Percentiles rank a stretch among this genome's conserved stretches.
Conservation (phyloP, 2,797 vertebrate genomes). For the Peromyscus attwateri region DNA sequence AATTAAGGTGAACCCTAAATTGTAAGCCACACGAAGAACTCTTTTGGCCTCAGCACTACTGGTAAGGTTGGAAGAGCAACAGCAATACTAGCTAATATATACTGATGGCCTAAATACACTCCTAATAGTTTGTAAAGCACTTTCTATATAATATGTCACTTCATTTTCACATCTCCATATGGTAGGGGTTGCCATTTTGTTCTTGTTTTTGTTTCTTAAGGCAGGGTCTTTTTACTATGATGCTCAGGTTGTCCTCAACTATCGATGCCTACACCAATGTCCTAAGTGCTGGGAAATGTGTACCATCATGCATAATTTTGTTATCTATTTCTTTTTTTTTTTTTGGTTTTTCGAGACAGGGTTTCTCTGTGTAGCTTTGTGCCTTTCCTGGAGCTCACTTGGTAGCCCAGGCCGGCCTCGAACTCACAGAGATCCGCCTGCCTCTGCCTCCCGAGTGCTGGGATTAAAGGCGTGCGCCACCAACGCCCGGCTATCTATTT, state of each 20-base stretch:
- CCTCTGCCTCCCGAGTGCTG: too few relatives aligned
- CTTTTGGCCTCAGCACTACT: background rate
- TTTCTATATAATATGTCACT: background rate
- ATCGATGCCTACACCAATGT: background rate
- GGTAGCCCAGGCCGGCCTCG: too few relatives aligned
- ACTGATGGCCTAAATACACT: slow-evolving; percentile 3
- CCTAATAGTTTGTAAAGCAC: slow-evolving; percentile 39
- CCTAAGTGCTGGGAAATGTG: background rate
- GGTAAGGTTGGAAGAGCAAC: background rate
- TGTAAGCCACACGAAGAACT: slow-evolving; percentile 1
- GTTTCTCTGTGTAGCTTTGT: too few relatives aligned
- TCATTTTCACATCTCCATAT: slow-evolving; percentile 48
- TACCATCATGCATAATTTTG: background rate
- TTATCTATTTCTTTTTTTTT: slow-evolving; percentile 63
- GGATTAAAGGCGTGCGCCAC: too few relatives aligned
- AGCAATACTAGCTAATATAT: background rate
- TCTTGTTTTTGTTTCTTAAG: background rate
- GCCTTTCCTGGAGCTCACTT: too few relatives aligned
- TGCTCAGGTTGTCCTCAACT: background rate
- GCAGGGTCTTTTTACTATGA: background rate
- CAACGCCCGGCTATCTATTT: too few relatives aligned
- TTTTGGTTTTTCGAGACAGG: too few relatives aligned
- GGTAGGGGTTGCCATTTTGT: background rate
- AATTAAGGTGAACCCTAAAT: slow-evolving; percentile 45
- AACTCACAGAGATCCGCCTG: too few relatives aligned